Evolutionary conservation across 2,888 invertebrate genomes (phyloP).

Genomic region (Epistrophe grossulariae): DNA sequence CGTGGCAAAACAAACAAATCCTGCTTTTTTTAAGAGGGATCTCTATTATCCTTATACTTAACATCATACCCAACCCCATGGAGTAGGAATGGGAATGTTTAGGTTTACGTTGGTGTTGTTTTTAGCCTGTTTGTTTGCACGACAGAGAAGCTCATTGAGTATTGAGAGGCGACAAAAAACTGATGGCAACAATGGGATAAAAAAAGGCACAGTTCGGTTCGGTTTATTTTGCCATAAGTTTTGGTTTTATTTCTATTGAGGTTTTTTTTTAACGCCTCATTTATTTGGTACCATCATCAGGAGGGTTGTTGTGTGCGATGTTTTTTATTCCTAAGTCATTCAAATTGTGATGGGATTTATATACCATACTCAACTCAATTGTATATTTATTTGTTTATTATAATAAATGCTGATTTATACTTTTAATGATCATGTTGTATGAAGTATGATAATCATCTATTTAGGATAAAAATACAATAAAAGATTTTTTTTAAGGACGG

Average conservation of each 20-base stretch:
- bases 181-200: slow-evolving; percentile 68
- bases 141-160: slow-evolving; percentile 52
- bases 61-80: slow-evolving; percentile 64
- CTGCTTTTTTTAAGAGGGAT: slow-evolving; percentile 68
- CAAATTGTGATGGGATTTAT: slow-evolving; percentile 4
- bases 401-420: slow-evolving; percentile 11
- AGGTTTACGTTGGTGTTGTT: slow-evolving; percentile 44
- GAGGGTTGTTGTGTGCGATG: slow-evolving; percentile 6
- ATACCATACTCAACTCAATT: slow-evolving; percentile 7
- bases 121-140: slow-evolving; percentile 12
- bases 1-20: slow-evolving; percentile 69
- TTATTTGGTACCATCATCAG: slow-evolving; percentile 44
- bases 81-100: slow-evolving; percentile 37
- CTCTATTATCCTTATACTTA: slow-evolving; percentile 70
- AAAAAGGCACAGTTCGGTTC: slow-evolving; percentile 52
- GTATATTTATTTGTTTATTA: slow-evolving; percentile 21
- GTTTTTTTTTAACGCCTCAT: slow-evolving; percentile 65
- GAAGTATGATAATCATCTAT: background rate
- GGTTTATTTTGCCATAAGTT: slow-evolving; percentile 67
- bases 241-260: slow-evolving; percentile 66
- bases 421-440: slow-evolving; percentile 16
- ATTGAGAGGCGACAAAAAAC: slow-evolving; percentile 46
- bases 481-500: too few species aligned
- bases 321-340: background rate
- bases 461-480: background rate